Evolutionary conservation across 1,140 invertebrate species (phyloP).

Genomic region (Drosophila cardini): DNA sequence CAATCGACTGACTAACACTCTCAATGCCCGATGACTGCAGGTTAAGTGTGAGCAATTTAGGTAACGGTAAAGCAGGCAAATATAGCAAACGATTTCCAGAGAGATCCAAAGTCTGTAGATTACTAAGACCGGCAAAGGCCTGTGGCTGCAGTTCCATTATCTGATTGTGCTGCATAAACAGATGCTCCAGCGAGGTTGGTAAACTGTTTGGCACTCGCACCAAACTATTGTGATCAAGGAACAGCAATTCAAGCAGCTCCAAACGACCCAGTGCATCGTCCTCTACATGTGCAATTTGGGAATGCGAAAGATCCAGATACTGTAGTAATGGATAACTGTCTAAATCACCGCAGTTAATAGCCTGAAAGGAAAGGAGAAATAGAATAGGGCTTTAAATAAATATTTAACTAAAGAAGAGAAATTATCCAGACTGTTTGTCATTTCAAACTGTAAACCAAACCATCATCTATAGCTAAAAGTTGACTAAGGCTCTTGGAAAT

Average conservation of each 20-base stretch:
- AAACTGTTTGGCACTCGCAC: constrained; percentile 88
- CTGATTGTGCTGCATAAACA: constrained; percentile 88
- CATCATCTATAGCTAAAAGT: constrained; percentile 1
- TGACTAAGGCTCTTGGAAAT: constrained; percentile 40
- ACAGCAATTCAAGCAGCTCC: constrained; percentile 91
- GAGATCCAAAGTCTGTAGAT: constrained; percentile 88
- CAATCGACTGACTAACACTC: constrained; percentile 75
- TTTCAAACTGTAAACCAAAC: neutral
- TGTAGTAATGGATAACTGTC: constrained; percentile 94
- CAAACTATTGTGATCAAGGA: constrained; percentile 91
- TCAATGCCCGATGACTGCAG: constrained; percentile 72
- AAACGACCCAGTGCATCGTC: constrained; percentile 94
- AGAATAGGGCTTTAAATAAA: neutral
- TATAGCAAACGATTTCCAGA: constrained; percentile 79
- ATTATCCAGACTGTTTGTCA: neutral
- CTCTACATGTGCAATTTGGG: constrained; percentile 91
- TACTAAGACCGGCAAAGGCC: constrained; percentile 89
- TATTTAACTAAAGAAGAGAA: neutral
- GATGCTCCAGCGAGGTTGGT: constrained; percentile 87
- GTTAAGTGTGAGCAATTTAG: constrained; percentile 73
- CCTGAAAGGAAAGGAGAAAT: constrained; percentile 59
- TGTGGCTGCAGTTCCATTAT: constrained; percentile 88
- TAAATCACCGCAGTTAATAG: constrained; percentile 92
- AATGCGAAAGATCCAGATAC: constrained; percentile 92
- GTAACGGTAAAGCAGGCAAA: constrained; percentile 69